Percentiles rank a stretch among this genome's conserved stretches.
These are phyloP conservation scores for Acipenser oxyrinchus DNA, from an alignment of 2,797 vertebrate genomes.

Conservation along the genomic window DNA sequence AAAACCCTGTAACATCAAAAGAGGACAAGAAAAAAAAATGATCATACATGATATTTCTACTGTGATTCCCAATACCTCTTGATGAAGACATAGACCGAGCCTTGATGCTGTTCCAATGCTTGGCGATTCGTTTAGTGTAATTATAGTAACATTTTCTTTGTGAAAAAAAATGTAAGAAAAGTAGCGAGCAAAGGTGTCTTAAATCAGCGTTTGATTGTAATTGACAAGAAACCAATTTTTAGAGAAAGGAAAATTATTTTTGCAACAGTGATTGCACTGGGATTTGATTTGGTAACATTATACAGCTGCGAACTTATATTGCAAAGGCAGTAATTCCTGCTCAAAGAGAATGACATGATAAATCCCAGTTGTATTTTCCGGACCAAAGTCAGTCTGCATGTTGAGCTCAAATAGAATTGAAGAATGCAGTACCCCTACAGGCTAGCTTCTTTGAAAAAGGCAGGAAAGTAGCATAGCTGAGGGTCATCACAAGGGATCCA, in stretches of 20 bases:
- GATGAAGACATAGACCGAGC: not conserved
- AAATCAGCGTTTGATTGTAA: slow-evolving; percentile 86
- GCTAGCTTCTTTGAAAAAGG: slow-evolving; percentile 48
- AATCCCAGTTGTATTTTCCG: slow-evolving; percentile 53
- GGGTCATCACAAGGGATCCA: slow-evolving; percentile 28
- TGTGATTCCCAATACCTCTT: too few relatives aligned
- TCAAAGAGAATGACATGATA: slow-evolving; percentile 58
- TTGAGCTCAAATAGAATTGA: slow-evolving; percentile 56
- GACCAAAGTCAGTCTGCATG: slow-evolving; percentile 48
- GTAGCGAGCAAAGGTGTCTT: slow-evolving; percentile 62
- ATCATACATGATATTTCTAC: not conserved
- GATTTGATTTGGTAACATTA: slow-evolving; percentile 86
- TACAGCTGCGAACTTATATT: slow-evolving; percentile 65
- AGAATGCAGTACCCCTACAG: slow-evolving; percentile 54
- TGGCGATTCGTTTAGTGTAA: slow-evolving; percentile 9
- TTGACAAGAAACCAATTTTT: slow-evolving; percentile 76
- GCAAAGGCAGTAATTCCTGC: slow-evolving; percentile 60
- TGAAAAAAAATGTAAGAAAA: slow-evolving; percentile 13
- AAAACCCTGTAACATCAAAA: not conserved
- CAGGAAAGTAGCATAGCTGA: slow-evolving; percentile 41
- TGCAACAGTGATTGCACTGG: slow-evolving; percentile 54
- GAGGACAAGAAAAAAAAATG: not conserved
- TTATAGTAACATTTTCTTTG: slow-evolving; percentile 33
- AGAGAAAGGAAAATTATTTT: slow-evolving; percentile 45
- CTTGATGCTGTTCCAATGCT: not conserved